phyloP scores from a whole-genome alignment of 1,140 invertebrate genomes.

The Acromyrmex heyeri region DNA sequence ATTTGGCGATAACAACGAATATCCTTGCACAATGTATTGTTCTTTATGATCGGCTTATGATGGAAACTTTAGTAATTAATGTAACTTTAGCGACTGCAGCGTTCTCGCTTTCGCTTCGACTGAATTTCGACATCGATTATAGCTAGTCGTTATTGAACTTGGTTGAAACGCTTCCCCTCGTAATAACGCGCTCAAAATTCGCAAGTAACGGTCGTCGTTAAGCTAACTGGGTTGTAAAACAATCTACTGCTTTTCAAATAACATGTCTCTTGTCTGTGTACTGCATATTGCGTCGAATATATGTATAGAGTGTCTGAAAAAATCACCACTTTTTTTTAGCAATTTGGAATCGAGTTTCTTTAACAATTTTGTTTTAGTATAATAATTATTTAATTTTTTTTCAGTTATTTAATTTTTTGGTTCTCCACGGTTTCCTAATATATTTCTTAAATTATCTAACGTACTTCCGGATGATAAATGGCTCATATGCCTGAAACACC shows the following conservation, averaged over 20 bases:
- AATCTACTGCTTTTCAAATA: conserved; percentile 25
- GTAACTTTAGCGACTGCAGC: conserved; percentile 19
- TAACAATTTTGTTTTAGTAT: not conserved
- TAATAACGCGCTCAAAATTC: conserved; percentile 45
- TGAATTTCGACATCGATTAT: conserved; percentile 26
- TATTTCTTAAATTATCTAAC: not conserved
- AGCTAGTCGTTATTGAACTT: conserved; percentile 52
- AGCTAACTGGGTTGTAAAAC: conserved; percentile 37
- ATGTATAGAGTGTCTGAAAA: not conserved
- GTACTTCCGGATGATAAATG: not conserved
- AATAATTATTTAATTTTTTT: not conserved
- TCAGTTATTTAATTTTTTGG: not conserved
- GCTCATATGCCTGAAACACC: not conserved
- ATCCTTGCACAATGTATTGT: conserved; percentile 31
- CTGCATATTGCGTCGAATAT: conserved; percentile 8
- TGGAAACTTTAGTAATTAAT: conserved; percentile 69
- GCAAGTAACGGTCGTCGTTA: conserved; percentile 22
- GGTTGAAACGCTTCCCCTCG: not conserved
- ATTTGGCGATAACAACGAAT: conserved; percentile 31
- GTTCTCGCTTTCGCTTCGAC: conserved; percentile 45
- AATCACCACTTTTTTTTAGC: not conserved
- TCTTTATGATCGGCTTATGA: conserved; percentile 52
- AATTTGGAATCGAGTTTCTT: not conserved
- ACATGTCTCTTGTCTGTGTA: not conserved
- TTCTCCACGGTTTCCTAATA: not conserved